These are phyloP conservation scores for Oryzias curvinotus DNA, from an alignment of 2,113 vertebrate species.

Conservation along the genomic window DNA sequence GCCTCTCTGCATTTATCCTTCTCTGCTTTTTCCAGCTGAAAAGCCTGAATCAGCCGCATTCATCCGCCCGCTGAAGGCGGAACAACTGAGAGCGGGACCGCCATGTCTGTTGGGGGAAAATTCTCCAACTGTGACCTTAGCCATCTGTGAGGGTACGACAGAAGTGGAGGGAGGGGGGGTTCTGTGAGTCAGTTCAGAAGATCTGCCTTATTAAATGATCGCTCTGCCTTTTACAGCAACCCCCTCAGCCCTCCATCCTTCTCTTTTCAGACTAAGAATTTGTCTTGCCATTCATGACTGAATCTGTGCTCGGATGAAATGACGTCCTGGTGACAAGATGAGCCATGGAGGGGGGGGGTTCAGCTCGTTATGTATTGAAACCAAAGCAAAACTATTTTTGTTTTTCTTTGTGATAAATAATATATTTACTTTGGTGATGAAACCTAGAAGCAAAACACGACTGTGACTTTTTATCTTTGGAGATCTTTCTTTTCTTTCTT, in stretches of 20 bases:
- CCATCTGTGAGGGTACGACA: constrained; percentile 35
- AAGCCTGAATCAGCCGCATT: neutral
- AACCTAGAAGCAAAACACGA: too few species aligned
- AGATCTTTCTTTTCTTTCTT: too few species aligned
- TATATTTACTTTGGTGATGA: too few species aligned
- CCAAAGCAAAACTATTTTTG: too few species aligned
- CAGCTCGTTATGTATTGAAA: too few species aligned
- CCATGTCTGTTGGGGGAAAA: constrained; percentile 39
- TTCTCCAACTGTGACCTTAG: constrained; percentile 30
- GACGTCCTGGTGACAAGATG: constrained; percentile 43
- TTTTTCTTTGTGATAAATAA: too few species aligned
- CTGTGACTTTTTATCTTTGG: too few species aligned
- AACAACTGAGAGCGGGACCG: constrained; percentile 53
- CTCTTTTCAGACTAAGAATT: constrained; percentile 72
- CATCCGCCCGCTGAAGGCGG: constrained; percentile 22
- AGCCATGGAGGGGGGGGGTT: neutral
- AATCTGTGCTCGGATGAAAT: constrained; percentile 69
- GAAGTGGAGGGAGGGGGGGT: too few species aligned
- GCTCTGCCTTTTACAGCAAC: constrained; percentile 62
- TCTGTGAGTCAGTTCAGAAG: constrained; percentile 43
- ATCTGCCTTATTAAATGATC: constrained; percentile 68
- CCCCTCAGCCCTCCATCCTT: constrained; percentile 25
- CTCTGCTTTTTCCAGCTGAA: constrained; percentile 25
- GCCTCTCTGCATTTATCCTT: constrained; percentile 1
- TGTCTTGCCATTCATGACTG: constrained; percentile 74